Evolutionary conservation across 2,888 invertebrate species (phyloP).

Genomic region (Meloe dianella): DNA sequence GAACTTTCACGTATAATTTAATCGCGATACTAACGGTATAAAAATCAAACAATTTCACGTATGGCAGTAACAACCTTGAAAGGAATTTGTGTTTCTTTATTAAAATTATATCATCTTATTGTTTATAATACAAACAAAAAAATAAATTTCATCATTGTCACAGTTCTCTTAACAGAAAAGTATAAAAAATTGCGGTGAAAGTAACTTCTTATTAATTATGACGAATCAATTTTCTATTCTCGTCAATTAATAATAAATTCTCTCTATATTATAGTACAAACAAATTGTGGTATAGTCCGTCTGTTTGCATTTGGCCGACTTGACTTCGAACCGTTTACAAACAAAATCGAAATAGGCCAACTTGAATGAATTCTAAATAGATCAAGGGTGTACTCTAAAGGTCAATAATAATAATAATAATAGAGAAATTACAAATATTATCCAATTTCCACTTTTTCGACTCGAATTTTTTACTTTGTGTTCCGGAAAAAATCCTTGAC

Average conservation of each 20-base stretch:
- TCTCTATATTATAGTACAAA: background rate
- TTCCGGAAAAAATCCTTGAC: slow-evolving; percentile 4
- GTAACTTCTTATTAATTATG: background rate
- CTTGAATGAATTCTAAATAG: background rate
- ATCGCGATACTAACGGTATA: background rate
- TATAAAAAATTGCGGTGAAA: background rate
- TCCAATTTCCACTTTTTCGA: background rate
- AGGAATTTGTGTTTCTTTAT: slow-evolving; percentile 24
- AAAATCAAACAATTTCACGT: background rate
- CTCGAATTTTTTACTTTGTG: background rate
- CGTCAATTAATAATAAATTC: background rate
- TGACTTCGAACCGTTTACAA: no score
- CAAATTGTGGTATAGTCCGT: background rate
- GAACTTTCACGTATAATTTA: slow-evolving; percentile 11
- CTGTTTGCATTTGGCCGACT: background rate
- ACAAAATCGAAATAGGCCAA: no score
- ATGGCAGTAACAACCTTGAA: slow-evolving; percentile 26
- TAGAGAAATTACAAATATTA: background rate
- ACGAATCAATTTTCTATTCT: background rate
- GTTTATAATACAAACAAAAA: no score
- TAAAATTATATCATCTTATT: background rate
- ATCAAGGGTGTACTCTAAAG: background rate
- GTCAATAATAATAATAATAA: background rate
- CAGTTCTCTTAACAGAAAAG: no score
- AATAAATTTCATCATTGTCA: no score